phyloP scores from a whole-genome alignment of 2,113 vertebrate species.

The Chascanopsetta lugubris region DNA sequence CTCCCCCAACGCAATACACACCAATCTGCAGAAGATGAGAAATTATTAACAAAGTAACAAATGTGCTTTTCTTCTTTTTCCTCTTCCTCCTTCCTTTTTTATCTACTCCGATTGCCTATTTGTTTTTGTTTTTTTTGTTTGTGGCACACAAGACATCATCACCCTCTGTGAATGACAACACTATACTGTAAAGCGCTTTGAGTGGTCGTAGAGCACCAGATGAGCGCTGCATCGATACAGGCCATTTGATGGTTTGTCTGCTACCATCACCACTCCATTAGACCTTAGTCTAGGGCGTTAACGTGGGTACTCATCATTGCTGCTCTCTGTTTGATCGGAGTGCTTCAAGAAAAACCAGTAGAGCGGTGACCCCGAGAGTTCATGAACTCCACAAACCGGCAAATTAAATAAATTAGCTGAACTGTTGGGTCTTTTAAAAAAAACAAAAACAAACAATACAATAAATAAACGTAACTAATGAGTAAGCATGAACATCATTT shows the following conservation, averaged over 20 bases:
- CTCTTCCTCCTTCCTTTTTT: slow-evolving; percentile 71
- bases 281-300: slow-evolving; percentile 51
- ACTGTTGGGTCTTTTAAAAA: slow-evolving; percentile 61
- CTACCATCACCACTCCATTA: slow-evolving; percentile 69
- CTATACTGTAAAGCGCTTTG: too few species aligned
- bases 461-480: slow-evolving; percentile 64
- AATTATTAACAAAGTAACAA: slow-evolving; percentile 83
- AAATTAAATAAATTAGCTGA: slow-evolving; percentile 61
- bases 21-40: slow-evolving; percentile 87
- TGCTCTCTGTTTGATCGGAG: slow-evolving; percentile 54
- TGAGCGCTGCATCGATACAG: too few species aligned
- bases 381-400: slow-evolving; percentile 57
- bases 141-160: slow-evolving; percentile 72
- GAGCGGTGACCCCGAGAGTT: slow-evolving; percentile 46
- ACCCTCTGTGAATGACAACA: too few species aligned
- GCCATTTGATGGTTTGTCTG: too few species aligned
- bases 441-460: too few species aligned
- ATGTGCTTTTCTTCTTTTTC: slow-evolving; percentile 84
- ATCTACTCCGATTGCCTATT: slow-evolving; percentile 65
- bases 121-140: slow-evolving; percentile 87
- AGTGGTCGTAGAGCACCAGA: too few species aligned
- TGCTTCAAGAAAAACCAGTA: slow-evolving; percentile 55
- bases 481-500: slow-evolving; percentile 73
- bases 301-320: slow-evolving; percentile 45
- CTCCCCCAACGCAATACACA: slow-evolving; percentile 77